A percentile compares a stretch with the other conserved stretches of the same genome.
These are phyloP conservation scores for Colletes gigas DNA, from an alignment of 1,140 invertebrate genomes.

Conservation along the genomic window DNA sequence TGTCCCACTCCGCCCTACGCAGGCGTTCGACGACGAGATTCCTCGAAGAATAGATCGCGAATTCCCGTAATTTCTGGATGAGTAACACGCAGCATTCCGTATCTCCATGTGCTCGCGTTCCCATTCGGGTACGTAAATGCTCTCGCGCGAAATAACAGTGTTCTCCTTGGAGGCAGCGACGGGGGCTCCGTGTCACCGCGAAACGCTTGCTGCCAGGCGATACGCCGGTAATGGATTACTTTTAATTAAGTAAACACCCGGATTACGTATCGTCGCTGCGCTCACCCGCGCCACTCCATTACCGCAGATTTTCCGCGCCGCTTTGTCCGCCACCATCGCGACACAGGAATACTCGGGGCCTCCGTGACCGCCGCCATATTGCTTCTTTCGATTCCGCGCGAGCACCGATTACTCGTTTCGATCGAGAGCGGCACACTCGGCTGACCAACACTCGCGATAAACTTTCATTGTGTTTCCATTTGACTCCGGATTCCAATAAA, in stretches of 20 bases:
- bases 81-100: slow-evolving; percentile 5
- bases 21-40: background rate
- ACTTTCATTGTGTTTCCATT: background rate
- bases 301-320: slow-evolving; percentile 50
- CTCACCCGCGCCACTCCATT: slow-evolving; percentile 42
- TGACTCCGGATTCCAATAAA: slow-evolving; percentile 18
- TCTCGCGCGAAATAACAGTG: background rate
- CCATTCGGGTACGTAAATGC: background rate
- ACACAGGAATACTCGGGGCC: too few relatives aligned
- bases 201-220: slow-evolving; percentile 38
- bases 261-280: slow-evolving; percentile 51
- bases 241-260: slow-evolving; percentile 71
- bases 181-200: slow-evolving; percentile 2
- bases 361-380: too few relatives aligned
- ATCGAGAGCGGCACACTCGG: background rate
- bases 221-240: slow-evolving; percentile 70
- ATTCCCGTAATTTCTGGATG: slow-evolving; percentile 27
- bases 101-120: background rate
- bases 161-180: slow-evolving; percentile 32
- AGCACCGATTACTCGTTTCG: background rate
- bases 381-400: background rate
- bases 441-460: background rate
- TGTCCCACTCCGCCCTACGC: too few relatives aligned
- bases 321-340: slow-evolving; percentile 11
- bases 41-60: background rate